Evolutionary conservation across 2,888 invertebrate genomes (phyloP).

Genomic region (Caenorhabditis afra): DNA sequence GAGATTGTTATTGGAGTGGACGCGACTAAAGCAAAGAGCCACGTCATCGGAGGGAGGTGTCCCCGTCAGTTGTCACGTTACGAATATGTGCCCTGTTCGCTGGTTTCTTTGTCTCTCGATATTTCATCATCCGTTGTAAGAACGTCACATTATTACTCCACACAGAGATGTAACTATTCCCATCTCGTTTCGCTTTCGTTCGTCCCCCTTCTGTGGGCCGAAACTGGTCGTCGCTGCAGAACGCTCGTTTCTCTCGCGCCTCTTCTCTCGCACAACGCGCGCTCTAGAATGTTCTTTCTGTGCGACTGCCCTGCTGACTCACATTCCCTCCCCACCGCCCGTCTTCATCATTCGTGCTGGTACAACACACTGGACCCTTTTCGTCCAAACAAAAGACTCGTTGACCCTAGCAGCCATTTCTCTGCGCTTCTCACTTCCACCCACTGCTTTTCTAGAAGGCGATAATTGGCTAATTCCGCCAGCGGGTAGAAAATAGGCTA

Average conservation of each 20-base stretch:
- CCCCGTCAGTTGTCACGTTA: slow-evolving; percentile 11
- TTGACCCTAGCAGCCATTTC: slow-evolving; percentile 2
- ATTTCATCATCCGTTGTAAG: slow-evolving; percentile 32
- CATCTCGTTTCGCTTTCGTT: slow-evolving; percentile 9
- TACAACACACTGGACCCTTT: slow-evolving; percentile 2
- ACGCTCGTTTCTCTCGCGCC: slow-evolving; percentile 4
- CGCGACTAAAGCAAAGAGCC: not conserved
- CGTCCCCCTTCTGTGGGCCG: not conserved
- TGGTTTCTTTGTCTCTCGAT: not conserved
- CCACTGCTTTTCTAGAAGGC: too few species aligned
- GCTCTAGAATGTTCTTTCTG: slow-evolving; percentile 49
- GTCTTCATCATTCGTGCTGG: slow-evolving; percentile 10
- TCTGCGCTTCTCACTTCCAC: not conserved
- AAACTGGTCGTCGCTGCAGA: slow-evolving; percentile 33
- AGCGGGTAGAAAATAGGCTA: not conserved
- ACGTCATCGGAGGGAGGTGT: too few species aligned
- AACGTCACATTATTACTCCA: slow-evolving; percentile 2
- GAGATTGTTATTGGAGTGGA: slow-evolving; percentile 8
- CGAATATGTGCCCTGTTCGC: slow-evolving; percentile 11
- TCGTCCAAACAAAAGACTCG: not conserved
- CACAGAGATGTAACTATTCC: slow-evolving; percentile 25
- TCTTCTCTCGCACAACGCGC: slow-evolving; percentile 28
- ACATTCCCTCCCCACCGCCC: not conserved
- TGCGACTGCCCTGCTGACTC: slow-evolving; percentile 27
- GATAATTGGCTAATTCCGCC: not conserved